Base-by-base conservation (phyloP, 2,113 vertebrate genomes). In the Petroica traversi region DNA sequence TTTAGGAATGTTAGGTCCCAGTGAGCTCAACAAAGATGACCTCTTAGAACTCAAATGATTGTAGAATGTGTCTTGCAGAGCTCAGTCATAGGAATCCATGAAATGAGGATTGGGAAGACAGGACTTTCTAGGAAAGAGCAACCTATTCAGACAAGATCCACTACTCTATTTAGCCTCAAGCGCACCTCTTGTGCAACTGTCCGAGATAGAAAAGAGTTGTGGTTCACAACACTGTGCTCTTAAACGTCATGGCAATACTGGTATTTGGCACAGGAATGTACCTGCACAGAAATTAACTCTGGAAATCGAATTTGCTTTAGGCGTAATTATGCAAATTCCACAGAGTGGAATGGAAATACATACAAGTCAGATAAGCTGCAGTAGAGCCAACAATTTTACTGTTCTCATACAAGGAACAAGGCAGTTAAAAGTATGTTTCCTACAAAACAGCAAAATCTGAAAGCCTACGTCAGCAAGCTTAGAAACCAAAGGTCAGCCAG, bases 401-500 rank as follows among this genome's bases (percentile, higher is more conserved):
- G 55, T 29, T 80, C 14, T 36, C 13, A 15, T 33, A 71, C 28
- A 92, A 45, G n/a, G 58, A 84, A 84, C 28, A 71, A 71, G 43
- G 68, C 52, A 76, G 17, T 45, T 88, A 54, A n/a, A 88, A 74
- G 29, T 54, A 26, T 9, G 20, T 48, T 67, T 89, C 64, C 58
- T 66, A 36, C 25, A 29, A 36, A 92, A 74, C 46, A 67, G 22
- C 25, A 74, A 20, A 86, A 67, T 51, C 43, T 63, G 81, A 87
- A 93, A 85, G 52, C 61, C 17, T 58, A 40, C 6, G 0, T 79
- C 74, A 94, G 74, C 90, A 93, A 87, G 24, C 52, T 91, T 61
- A 64, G 71, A 85, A 82, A 92, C 12, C 77, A 89, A 91, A 96
- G 81, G 82, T 89, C 78, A 74, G 24, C 36, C 36, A 63, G 15